Evolutionary conservation across 2,113 vertebrate species (phyloP), one percentile per base, ranked within the genome.

Genomic region (Cyanistes caeruleus): DNA sequence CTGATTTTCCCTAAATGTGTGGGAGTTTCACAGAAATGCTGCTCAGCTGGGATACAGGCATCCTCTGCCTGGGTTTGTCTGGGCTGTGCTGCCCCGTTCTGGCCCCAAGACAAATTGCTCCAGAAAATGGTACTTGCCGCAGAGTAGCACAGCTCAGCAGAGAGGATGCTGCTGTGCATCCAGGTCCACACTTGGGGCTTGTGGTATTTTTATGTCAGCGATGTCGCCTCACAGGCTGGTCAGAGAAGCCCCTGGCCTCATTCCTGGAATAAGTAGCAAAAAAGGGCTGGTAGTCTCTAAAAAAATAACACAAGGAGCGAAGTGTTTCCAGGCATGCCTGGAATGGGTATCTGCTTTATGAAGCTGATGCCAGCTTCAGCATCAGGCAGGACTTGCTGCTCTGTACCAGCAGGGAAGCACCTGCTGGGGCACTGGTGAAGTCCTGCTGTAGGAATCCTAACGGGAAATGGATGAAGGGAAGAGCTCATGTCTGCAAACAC

Each of bases 21-120:
- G 82, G 70, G 63, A 63, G 55, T 51, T 90, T 67, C 83, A 37
- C 48, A 72, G 89, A 51, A 64, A 63, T 5, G 46, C 76, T 70
- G 58, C 53, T 89, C 67, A 18, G 39, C 5, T 4, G 20, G 64
- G 79, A 72, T 17, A 14, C 46, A 13, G 0, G 1, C 17, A 1
- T 46, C 16, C 44, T 48, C 46, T 63, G 87, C 76, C 44, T 52
- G 60, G 16, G 8, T 89, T 96, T 81, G n/a, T 64, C 64, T 84
- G 85, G 69, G 25, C 41, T 94, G 41, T 95, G 88, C 96, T 97
- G 95, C 93, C 96, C 85, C 96, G 1, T 35, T 62, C 92, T 92
- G 96, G 95, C 68, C 41, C 13, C 1, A 64, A 52, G 56, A 81
- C 39, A 93, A 84, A 95, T 53, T 82, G 72, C 76, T 93, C 13